Conservation (phyloP, 2,113 vertebrate genomes). For the Pteronura brasiliensis region DNA sequence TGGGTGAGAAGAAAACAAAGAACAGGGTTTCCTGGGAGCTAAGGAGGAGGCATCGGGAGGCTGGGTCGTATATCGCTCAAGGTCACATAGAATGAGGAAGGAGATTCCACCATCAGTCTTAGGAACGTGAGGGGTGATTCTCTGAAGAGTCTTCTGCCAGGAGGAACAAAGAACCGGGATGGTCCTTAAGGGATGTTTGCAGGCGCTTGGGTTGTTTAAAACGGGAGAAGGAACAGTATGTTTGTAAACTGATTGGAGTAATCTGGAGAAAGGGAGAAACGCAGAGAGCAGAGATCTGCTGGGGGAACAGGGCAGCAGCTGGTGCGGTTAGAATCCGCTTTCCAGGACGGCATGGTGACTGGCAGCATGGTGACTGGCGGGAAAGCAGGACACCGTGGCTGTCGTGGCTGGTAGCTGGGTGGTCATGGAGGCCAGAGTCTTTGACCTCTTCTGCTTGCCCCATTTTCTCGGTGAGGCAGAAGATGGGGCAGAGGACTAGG, state of each 20-base stretch:
- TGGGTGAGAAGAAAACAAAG: neutral
- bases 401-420: neutral
- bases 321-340: neutral
- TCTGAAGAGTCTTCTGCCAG: neutral
- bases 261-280: neutral
- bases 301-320: neutral
- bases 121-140: neutral
- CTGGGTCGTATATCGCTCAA: neutral
- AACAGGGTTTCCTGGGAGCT: neutral
- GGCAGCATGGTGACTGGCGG: no score
- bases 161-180: neutral
- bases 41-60: neutral
- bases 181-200: neutral
- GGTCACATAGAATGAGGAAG: neutral
- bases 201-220: neutral
- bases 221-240: neutral
- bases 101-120: neutral
- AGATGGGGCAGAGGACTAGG: neutral
- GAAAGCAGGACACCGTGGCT: neutral
- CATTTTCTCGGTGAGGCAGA: neutral
- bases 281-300: neutral
- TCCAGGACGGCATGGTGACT: neutral
- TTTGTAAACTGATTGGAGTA: neutral
- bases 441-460: neutral
- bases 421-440: neutral